These are phyloP conservation scores for Venustoraphidia nigricollis DNA, from an alignment of 2,888 invertebrate genomes.

Conservation along the genomic window DNA sequence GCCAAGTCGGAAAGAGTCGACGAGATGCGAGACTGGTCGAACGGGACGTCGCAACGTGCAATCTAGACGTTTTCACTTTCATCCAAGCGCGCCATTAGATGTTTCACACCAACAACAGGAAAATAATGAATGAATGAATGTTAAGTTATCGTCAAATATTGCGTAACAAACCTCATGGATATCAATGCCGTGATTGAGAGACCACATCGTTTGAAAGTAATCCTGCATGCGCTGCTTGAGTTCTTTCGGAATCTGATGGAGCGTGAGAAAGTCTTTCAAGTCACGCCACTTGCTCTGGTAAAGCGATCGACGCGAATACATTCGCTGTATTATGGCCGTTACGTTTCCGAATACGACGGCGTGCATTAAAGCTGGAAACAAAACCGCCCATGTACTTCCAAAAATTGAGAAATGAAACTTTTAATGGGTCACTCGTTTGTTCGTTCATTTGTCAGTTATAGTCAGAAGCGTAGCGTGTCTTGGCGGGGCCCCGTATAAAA, in stretches of 20 bases:
- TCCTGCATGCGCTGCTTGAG: conserved; percentile 92
- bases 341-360: conserved; percentile 96
- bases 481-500: no score
- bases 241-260: conserved; percentile 91
- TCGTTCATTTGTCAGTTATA: no score
- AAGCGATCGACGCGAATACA: conserved; percentile 86
- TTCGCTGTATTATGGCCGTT: conserved; percentile 91
- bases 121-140: conserved; percentile 7
- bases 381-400: neutral
- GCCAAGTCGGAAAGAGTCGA: no score
- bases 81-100: no score
- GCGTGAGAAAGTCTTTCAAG: conserved; percentile 83
- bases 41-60: no score
- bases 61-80: no score
- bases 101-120: no score
- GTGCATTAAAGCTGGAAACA: conserved; percentile 78
- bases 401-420: no score
- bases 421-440: no score
- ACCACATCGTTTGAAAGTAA: conserved; percentile 97
- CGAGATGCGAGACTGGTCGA: no score
- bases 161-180: conserved; percentile 68
- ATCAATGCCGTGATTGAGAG: conserved; percentile 92
- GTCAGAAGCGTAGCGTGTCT: no score
- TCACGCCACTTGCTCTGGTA: conserved; percentile 93
- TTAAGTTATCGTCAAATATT: conserved; percentile 9